A percentile compares a stretch with the other conserved stretches of the same genome.
These are phyloP conservation scores for Grallaria varia DNA, from an alignment of 2,113 vertebrate species.

Conservation along the genomic window DNA sequence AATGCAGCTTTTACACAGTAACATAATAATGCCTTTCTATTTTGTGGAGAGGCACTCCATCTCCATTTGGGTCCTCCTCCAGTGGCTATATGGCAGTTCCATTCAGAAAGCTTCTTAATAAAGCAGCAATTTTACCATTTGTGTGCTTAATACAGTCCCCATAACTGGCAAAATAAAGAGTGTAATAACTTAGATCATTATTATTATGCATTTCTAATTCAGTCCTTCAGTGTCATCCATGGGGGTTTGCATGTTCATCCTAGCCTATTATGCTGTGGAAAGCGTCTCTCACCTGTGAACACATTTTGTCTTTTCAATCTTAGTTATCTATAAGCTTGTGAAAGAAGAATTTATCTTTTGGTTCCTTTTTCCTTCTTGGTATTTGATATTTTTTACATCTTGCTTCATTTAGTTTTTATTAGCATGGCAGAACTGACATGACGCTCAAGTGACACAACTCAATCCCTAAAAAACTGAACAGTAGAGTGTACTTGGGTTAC, in stretches of 20 bases:
- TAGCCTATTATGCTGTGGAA: neutral
- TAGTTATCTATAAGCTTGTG: neutral
- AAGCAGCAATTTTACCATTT: neutral
- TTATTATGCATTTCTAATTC: neutral
- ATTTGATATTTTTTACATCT: neutral
- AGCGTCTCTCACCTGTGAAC: neutral
- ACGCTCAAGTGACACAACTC: neutral
- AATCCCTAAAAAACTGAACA: neutral
- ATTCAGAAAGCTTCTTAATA: neutral
- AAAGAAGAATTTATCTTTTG: neutral
- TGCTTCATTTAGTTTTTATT: neutral
- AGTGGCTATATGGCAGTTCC: neutral
- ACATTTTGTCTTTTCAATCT: neutral
- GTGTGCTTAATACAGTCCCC: neutral
- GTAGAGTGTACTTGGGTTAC: neutral
- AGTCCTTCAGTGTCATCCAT: neutral
- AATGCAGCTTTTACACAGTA: neutral
- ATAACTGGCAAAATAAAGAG: neutral
- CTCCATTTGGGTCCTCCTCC: neutral
- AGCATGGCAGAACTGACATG: neutral
- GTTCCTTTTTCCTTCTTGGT: neutral
- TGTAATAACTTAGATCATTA: neutral
- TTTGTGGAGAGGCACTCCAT: neutral
- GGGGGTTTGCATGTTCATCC: accelerated
- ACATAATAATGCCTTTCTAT: neutral